Conservation (phyloP, 2,797 vertebrate species). For the Loriculus beryllinus region DNA sequence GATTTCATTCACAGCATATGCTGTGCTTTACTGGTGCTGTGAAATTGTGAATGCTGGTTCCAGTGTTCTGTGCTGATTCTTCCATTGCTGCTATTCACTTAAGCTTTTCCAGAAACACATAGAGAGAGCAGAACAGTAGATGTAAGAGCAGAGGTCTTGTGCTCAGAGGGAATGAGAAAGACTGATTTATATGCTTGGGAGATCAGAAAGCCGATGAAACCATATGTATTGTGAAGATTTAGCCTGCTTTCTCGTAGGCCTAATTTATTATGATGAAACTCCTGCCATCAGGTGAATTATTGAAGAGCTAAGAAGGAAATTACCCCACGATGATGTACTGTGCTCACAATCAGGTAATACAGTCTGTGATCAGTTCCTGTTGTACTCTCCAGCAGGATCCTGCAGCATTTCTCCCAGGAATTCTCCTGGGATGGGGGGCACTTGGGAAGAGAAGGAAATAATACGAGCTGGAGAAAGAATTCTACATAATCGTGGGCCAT, state of each 20-base stretch:
- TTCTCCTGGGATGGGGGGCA: not conserved
- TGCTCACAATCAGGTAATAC: not conserved
- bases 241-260: not conserved
- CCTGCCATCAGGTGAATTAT: not conserved
- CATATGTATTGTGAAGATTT: not conserved
- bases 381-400: not conserved
- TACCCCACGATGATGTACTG: not conserved
- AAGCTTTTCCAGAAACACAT: not conserved
- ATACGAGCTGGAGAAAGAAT: not conserved
- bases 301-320: not conserved
- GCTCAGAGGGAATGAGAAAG: not conserved
- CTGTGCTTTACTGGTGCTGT: not conserved
- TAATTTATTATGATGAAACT: not conserved
- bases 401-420: not conserved
- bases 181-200: not conserved
- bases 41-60: not conserved
- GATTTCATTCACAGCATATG: too few species aligned
- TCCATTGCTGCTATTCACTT: not conserved
- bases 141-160: not conserved
- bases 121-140: not conserved
- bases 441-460: not conserved
- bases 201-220: not conserved
- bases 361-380: not conserved
- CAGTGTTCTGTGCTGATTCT: not conserved
- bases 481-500: accelerated